Evolutionary conservation across 1,140 invertebrate species (phyloP), one percentile per base, ranked within the genome.

Genomic region (Drosophila pseudoobscura): DNA sequence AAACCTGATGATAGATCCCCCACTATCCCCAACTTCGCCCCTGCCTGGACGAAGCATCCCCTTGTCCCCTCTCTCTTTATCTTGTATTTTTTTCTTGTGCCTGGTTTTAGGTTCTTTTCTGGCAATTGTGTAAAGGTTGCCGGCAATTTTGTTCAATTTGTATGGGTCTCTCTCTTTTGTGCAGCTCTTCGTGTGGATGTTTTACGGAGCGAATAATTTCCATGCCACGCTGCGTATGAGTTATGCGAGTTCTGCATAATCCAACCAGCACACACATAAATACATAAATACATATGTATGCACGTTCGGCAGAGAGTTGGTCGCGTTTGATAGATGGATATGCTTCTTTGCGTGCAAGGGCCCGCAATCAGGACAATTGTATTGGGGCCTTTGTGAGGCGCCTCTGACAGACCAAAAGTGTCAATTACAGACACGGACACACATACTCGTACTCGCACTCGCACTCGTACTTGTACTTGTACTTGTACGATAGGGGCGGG

Each of bases 111-210:
- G 76, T 17, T 77, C 73, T 56, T 79, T 65, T 51, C 51, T 76
- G 52, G 53, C 52, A 77, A 80, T 74, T 79, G 65, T 65, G 66
- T 63, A 77, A 85, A 85, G 73, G 80, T 85, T 80, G 72, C 59
- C 55, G 58, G 72, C 63, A 87, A 80, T 80, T 80, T 72, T n/a
- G 74, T 87, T 80, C 56, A 85, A 87, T 87, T 85, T 78, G 78
- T 72, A 64, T 61, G 78, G 65, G 55, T 70, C 57, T 63, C 64
- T 84, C 79, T 79, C 46, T 75, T 84, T 56, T 70, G 58, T 31
- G 46, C 45, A n/a, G 54, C 50, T 66, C 39, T 44, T 35, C 43
- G 50, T 72, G 43, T 58, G 69, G 56, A 62, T 62, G 50, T 47
- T 69, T 57, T 57, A 46, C 56, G 52, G 53, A 57, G 59, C 20